Evolutionary conservation across 1,140 invertebrate genomes (phyloP), one percentile per base, ranked within the genome.

Genomic region (Wasmannia auropunctata): DNA sequence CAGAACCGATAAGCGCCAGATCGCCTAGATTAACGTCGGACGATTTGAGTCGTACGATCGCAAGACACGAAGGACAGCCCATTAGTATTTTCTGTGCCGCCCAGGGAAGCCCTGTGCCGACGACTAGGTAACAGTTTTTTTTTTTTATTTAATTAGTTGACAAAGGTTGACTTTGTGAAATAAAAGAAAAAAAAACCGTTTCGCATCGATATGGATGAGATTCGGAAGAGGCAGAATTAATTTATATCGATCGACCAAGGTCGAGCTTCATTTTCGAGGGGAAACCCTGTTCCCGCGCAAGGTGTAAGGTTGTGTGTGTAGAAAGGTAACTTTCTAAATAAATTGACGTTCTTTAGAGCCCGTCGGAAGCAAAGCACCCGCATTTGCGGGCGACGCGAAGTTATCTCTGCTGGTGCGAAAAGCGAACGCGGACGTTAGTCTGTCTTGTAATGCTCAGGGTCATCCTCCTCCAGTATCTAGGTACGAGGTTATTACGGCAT

Each of bases 1-100:
- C 95, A 98, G 97, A 98, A 91, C 97, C 97, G 31, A 96, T 98
- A 88, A 97, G 97, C 93, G 96, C 96, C 90, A 97, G 97, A 81
- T 96, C 96, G 60, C 97, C 97, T 40, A 97, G 97, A 94, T 96
- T 98, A 93, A 97, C 97, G 60, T 96, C 96, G 87, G 96, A 96
- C 85, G 97, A 96, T 93, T 96, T 96, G 92, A 96, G 96, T 95
- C 96, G 96, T 91, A 96, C 96, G 86, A 96, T 96, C 92, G 84
- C 94, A 72, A 92, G 93, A 86, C 76, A 88, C 37, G 92, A 92
- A 88, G 93, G 93, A 69, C 93, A 93, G 75, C 89, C 93, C 1
- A 92, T 93, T 49, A 92, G 92, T 56, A 91, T 95, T 84, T 94
- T 95, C 90, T 95, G 95, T 76, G 93, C 91, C 37, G 94, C 94